Evolutionary conservation across 2,113 vertebrate genomes (phyloP).

Genomic region (Nothobranchius furzeri): DNA sequence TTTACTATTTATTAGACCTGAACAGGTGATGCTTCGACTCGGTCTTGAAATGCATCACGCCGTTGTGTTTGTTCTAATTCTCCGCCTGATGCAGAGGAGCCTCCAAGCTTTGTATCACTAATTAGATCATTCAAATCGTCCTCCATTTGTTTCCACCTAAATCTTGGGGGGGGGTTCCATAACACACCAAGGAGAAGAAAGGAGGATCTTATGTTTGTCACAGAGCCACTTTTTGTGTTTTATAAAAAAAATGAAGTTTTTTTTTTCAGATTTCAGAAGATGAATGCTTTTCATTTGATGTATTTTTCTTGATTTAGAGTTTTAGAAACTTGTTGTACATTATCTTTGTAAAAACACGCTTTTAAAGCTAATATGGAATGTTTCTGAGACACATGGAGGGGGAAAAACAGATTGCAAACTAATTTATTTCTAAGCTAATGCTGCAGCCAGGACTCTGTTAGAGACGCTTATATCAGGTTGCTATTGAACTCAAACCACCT

Average conservation of each 20-base stretch:
- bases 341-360: not conserved
- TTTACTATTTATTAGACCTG: constrained; percentile 60
- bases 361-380: not conserved
- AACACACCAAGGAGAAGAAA: constrained; percentile 32
- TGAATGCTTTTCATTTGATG: constrained; percentile 12
- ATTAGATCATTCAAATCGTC: constrained; percentile 70
- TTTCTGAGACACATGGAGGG: not conserved
- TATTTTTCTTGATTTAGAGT: not conserved
- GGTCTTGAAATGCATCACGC: constrained; percentile 68
- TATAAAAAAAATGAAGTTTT: constrained; percentile 19
- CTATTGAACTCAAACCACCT: too few species aligned
- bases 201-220: constrained; percentile 42
- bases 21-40: constrained; percentile 75
- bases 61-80: constrained; percentile 58
- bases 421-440: too few species aligned
- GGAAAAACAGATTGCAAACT: too few species aligned
- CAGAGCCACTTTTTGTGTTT: constrained; percentile 46
- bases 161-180: constrained; percentile 41
- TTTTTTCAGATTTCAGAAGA: constrained; percentile 39
- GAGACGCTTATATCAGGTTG: too few species aligned
- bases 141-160: constrained; percentile 41
- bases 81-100: constrained; percentile 58
- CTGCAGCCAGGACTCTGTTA: too few species aligned
- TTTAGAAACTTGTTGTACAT: not conserved
- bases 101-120: constrained; percentile 68